Conservation (phyloP, 2,113 vertebrate species). For the Lampris megalopsis region DNA sequence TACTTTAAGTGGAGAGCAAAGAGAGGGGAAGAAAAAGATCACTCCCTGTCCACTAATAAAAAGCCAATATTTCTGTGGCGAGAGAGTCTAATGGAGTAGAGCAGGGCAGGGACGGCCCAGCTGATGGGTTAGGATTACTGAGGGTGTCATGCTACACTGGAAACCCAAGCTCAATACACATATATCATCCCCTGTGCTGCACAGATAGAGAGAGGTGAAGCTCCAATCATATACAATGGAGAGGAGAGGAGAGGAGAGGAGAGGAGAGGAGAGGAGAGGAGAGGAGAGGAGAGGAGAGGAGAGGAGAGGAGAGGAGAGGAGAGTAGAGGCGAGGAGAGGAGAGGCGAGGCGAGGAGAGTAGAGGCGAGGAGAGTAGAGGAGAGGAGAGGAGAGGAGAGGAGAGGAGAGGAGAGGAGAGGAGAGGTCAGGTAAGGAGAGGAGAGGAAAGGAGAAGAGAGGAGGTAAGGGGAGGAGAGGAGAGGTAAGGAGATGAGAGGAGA, state of each 20-base stretch:
- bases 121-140: slow-evolving; percentile 64
- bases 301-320: no score
- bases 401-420: not conserved
- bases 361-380: not conserved
- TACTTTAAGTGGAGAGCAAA: slow-evolving; percentile 38
- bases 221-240: slow-evolving; percentile 12
- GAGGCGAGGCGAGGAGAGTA: not conserved
- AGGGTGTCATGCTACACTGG: slow-evolving; percentile 67
- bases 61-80: slow-evolving; percentile 71
- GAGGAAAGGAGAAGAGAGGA: no score
- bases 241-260: not conserved
- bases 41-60: slow-evolving; percentile 63
- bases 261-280: not conserved
- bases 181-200: slow-evolving; percentile 70
- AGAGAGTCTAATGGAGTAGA: slow-evolving; percentile 63
- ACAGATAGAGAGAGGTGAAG: slow-evolving; percentile 42
- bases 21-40: slow-evolving; percentile 46
- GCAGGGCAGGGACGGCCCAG: slow-evolving; percentile 46
- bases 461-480: not conserved
- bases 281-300: not conserved
- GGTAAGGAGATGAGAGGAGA: not conserved
- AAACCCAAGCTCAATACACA: slow-evolving; percentile 70
- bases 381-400: not conserved
- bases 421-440: no score
- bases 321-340: not conserved